These are phyloP conservation scores for Apolygus lucorum DNA, from an alignment of 1,140 invertebrate genomes.

Conservation along the genomic window DNA sequence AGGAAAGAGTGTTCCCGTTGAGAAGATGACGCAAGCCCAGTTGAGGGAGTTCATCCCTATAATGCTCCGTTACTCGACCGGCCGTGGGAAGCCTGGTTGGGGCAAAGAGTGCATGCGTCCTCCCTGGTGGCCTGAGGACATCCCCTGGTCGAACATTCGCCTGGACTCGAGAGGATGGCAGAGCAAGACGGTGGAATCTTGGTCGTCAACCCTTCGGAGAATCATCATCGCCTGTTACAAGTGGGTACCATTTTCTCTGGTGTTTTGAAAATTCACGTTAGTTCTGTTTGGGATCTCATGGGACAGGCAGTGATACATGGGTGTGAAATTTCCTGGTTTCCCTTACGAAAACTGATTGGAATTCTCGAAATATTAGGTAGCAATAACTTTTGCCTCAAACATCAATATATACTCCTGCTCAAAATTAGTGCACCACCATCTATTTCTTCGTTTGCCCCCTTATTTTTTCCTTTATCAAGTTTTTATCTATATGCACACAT, in stretches of 20 bases:
- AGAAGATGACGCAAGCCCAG: not conserved
- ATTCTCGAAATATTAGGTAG: no score
- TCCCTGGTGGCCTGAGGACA: not conserved
- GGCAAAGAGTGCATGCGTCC: not conserved
- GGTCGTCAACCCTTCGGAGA: not conserved
- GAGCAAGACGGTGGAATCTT: not conserved
- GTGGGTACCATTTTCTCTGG: not conserved
- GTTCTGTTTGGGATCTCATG: no score
- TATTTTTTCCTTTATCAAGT: no score
- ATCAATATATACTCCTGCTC: no score
- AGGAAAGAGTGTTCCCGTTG: not conserved
- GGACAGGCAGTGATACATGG: no score
- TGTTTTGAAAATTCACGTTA: no score
- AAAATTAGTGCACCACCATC: no score
- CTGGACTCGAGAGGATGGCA: not conserved
- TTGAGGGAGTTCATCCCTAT: conserved; percentile 1
- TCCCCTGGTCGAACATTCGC: conserved; percentile 4
- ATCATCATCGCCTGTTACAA: conserved; percentile 3
- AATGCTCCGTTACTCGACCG: conserved; percentile 1
- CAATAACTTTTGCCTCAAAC: no score
- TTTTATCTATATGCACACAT: no score
- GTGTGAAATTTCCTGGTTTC: no score
- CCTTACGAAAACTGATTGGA: no score
- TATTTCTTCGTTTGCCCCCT: no score
- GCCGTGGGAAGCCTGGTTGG: conserved; percentile 1